Percentiles rank a stretch among this genome's conserved stretches.
Conservation (phyloP, 1,140 invertebrate species). For the Caenorhabditis briggsae region DNA sequence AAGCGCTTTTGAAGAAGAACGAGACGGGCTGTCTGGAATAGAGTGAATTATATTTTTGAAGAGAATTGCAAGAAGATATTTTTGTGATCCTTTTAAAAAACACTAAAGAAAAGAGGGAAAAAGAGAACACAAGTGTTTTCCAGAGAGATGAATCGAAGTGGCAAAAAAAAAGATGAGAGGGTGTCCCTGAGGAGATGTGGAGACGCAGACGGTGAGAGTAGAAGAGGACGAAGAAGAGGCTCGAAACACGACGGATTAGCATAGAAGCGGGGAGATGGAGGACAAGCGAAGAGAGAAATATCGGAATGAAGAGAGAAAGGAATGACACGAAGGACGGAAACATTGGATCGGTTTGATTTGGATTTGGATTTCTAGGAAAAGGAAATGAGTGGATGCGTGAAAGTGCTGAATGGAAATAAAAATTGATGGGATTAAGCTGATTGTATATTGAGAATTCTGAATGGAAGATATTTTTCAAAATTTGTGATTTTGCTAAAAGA, state of each 20-base stretch:
- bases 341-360: conserved; percentile 5
- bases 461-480: too few species aligned
- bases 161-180: background rate
- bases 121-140: conserved; percentile 4
- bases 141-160: background rate
- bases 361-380: conserved; percentile 15
- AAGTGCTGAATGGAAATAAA: background rate
- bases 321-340: background rate
- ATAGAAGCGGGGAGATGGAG: background rate
- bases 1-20: background rate
- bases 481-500: too few species aligned
- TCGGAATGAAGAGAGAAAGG: background rate
- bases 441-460: too few species aligned
- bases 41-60: too few species aligned
- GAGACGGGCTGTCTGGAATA: conserved; percentile 22
- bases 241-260: conserved; percentile 42
- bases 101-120: too few species aligned
- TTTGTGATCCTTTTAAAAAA: too few species aligned
- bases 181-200: conserved; percentile 4
- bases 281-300: background rate
- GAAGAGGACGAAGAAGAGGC: background rate
- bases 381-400: background rate
- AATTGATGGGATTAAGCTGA: too few species aligned
- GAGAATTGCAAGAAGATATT: too few species aligned
- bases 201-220: background rate